These are phyloP conservation scores for Cossypha niveicapilla DNA, from an alignment of 2,797 vertebrate species.

Conservation along the genomic window DNA sequence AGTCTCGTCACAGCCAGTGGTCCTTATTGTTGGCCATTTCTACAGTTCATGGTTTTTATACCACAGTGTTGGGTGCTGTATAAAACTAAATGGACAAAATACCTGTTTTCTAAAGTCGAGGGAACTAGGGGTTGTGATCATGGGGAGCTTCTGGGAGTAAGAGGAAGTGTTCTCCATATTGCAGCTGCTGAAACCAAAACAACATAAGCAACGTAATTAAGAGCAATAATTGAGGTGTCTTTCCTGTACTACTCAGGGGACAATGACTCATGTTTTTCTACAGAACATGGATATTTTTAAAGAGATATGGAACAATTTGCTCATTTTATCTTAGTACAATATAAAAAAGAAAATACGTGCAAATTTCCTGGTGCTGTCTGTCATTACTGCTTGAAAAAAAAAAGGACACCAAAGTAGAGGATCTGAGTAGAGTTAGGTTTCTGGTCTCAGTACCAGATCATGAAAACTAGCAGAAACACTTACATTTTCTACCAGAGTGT, in stretches of 20 bases:
- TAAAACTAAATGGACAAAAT: not conserved
- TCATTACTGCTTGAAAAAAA: not conserved
- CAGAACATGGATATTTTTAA: not conserved
- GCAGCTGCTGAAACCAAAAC: not conserved
- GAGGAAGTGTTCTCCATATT: not conserved
- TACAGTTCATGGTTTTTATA: not conserved
- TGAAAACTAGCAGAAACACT: not conserved
- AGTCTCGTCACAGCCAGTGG: not conserved
- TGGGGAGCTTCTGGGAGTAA: not conserved
- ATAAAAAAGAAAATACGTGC: not conserved
- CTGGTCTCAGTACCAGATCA: not conserved
- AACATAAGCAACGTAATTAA: fast-evolving
- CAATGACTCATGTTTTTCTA: not conserved
- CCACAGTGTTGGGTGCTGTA: not conserved
- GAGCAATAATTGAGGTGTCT: not conserved
- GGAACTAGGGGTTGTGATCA: not conserved
- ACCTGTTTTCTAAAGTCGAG: not conserved
- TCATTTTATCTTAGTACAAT: not conserved
- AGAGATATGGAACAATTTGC: not conserved
- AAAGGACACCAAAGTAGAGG: not conserved
- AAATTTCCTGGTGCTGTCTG: not conserved
- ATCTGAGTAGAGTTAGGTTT: not conserved
- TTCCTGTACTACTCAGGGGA: not conserved
- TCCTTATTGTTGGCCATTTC: not conserved
- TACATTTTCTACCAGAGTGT: not conserved